Evolutionary conservation across 2,113 vertebrate genomes (phyloP).

Genomic region (Hemiscyllium ocellatum): DNA sequence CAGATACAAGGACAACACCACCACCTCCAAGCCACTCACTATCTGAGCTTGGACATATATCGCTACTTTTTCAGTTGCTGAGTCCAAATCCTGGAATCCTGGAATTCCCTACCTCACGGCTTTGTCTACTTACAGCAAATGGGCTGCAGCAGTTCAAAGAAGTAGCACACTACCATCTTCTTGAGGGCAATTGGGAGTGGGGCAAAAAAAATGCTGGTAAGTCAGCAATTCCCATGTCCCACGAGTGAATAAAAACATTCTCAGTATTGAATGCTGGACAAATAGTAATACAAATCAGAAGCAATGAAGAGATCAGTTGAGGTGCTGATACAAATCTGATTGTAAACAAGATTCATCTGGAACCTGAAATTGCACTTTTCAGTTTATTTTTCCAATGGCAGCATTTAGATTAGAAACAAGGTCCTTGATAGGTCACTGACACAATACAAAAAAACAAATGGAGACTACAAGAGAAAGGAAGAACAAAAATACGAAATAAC

Average conservation of each 20-base stretch:
- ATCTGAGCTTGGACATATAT: too few species aligned
- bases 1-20: too few species aligned
- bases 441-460: neutral
- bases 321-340: neutral
- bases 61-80: too few species aligned
- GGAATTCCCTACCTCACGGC: too few species aligned
- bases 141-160: too few species aligned
- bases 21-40: too few species aligned
- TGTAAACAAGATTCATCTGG: neutral
- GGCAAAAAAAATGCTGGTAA: too few species aligned
- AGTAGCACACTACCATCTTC: too few species aligned
- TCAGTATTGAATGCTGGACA: neutral
- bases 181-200: too few species aligned
- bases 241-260: neutral
- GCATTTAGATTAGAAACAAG: neutral
- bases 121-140: too few species aligned
- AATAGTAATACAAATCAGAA: neutral
- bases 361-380: neutral
- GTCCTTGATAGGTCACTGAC: neutral
- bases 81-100: too few species aligned
- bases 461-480: neutral
- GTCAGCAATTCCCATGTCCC: too few species aligned
- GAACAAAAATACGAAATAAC: neutral
- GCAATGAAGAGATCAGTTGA: neutral
- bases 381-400: neutral